Evolutionary conservation across 1,140 invertebrate genomes (phyloP), one percentile per base, ranked within the genome.

Genomic region (Ylistrum balloti): DNA sequence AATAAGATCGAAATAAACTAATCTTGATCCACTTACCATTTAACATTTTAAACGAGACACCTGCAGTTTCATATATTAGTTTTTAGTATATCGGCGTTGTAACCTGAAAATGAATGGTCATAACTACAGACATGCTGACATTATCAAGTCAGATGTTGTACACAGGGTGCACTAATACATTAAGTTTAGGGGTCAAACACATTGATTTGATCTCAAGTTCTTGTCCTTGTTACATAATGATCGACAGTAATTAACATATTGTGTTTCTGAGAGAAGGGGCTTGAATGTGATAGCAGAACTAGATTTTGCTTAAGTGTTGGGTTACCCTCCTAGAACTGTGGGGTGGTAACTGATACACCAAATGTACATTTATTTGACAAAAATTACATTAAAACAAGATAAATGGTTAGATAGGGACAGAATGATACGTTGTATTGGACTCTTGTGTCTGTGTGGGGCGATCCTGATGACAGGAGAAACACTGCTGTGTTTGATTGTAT

Each of bases 281-380:
- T 28, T 74, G 56, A 28, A 74, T 28, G 17, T 74, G 17, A n/a
- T 74, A 74, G 56, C 56, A 28, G 56, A 11, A 11, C 56, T 28
- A n/a, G 22, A 74, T 74, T 74, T 17, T 74, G 1, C n/a, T 28
- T 1, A n/a, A 74, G 56, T 74, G 56, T 74, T 74, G 56, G 56
- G 17, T 74, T 74, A 74, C 56, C 56, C 1, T 74, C n/a, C 5
- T n/a, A 28, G 56, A 74, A 11, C 56, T 74, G 56, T 74, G 56
- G 56, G 56, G 56, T 74, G 56, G 56, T 74, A 74, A 74, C 56
- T n/a, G 56, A 74, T 74, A n/a, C 13, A 74, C 56, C 56, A 74
- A 74, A 74, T 74, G 56, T 74, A 74, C 56, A 74, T 74, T 74
- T 74, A 74, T 74, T 74, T 74, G 56, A 74, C 56, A 74, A 74